These are phyloP conservation scores for Brachylomia viminalis DNA, from an alignment of 2,888 invertebrate genomes.

Conservation along the genomic window DNA sequence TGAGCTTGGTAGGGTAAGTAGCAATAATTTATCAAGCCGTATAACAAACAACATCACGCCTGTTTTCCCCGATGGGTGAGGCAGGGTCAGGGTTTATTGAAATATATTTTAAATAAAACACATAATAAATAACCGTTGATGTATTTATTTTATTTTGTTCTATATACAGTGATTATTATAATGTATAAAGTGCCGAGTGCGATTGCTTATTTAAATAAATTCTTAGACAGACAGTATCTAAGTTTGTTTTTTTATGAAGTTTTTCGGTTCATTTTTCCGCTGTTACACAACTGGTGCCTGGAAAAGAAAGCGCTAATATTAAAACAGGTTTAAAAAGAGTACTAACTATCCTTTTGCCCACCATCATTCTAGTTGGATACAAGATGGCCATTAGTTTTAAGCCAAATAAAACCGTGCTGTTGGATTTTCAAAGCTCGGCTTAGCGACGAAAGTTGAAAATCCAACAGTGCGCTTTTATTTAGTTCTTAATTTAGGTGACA, in stretches of 20 bases:
- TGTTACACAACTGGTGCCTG: conserved; percentile 38
- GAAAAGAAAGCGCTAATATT: conserved; percentile 9
- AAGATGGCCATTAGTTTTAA: neutral
- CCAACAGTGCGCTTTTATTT: neutral
- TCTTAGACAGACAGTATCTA: neutral
- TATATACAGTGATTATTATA: conserved; percentile 38
- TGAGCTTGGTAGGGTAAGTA: neutral
- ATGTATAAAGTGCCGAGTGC: conserved; percentile 20
- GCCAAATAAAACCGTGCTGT: neutral
- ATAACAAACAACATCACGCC: neutral
- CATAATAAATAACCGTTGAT: neutral
- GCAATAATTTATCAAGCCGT: neutral
- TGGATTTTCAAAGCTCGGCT: neutral
- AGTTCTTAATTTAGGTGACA: neutral
- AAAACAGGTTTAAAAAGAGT: neutral
- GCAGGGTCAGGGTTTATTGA: neutral
- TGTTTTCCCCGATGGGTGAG: neutral
- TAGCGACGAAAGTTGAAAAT: neutral
- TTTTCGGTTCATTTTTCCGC: neutral
- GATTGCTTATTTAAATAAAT: conserved; percentile 23
- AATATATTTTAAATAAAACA: conserved; percentile 45
- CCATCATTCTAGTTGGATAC: neutral
- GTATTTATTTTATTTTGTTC: conserved; percentile 35
- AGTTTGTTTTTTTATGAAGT: neutral
- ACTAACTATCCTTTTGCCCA: neutral